Evolutionary conservation across 2,113 vertebrate species (phyloP).

Genomic region (Cryptomyrus ogoouensis): DNA sequence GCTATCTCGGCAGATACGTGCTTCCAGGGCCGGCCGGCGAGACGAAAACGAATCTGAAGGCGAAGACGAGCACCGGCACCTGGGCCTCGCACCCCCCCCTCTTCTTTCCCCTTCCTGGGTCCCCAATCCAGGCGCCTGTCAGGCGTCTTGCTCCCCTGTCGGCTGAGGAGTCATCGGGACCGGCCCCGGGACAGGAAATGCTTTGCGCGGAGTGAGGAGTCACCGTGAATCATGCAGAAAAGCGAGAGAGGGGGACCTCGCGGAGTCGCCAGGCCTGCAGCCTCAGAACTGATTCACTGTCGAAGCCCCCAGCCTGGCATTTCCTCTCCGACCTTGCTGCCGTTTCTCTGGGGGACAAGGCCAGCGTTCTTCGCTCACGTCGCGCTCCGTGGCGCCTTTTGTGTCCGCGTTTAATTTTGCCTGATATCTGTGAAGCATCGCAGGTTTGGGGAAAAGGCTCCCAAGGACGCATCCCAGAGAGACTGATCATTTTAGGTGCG

Average conservation of each 20-base stretch:
- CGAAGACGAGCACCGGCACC: neutral
- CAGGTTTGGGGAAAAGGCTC: neutral
- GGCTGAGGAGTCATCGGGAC: neutral
- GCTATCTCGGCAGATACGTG: neutral
- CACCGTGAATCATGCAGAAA: slow-evolving; percentile 13
- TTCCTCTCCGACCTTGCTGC: neutral
- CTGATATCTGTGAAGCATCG: neutral
- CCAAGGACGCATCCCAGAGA: neutral
- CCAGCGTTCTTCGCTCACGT: neutral
- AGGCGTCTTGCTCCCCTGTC: neutral
- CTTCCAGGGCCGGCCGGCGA: neutral
- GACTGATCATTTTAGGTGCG: neutral
- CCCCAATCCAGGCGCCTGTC: slow-evolving; percentile 3
- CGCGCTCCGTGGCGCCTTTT: neutral
- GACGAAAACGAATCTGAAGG: neutral
- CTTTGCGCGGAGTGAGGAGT: neutral
- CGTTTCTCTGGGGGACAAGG: neutral
- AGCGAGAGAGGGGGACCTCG: neutral
- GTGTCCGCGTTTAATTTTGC: neutral
- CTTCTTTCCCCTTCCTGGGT: neutral
- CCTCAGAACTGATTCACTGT: neutral
- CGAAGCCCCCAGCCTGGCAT: neutral
- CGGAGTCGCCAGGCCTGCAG: neutral
- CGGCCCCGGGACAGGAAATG: neutral
- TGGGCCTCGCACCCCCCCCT: neutral